Percentiles rank a stretch among this genome's conserved stretches.
Evolutionary conservation across 30 jellyfish, hydroid and myxozoan genomes (phyloP).

Genomic region (Aurelia sp.): DNA sequence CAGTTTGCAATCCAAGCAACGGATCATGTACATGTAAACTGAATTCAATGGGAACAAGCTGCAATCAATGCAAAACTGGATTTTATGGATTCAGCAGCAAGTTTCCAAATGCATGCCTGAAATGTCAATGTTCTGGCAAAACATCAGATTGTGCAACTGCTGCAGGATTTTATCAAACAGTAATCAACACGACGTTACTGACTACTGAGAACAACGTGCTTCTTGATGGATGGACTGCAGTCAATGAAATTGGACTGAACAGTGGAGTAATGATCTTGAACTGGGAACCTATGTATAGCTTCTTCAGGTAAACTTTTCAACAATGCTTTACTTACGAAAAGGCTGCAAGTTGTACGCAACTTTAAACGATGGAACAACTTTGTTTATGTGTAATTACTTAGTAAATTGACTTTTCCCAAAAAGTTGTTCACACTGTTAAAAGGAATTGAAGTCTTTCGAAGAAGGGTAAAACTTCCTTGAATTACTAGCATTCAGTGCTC

Average conservation of each 20-base stretch:
- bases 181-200: slow-evolving; percentile 61
- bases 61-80: slow-evolving; percentile 85
- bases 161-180: slow-evolving; percentile 62
- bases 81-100: slow-evolving; percentile 82
- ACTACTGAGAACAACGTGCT: slow-evolving; percentile 56
- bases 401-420: no score
- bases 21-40: slow-evolving; percentile 88
- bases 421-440: no score
- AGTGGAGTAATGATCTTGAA: slow-evolving; percentile 61
- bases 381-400: no score
- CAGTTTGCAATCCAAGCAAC: slow-evolving; percentile 74
- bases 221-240: slow-evolving; percentile 87
- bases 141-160: slow-evolving; percentile 84
- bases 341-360: no score
- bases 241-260: slow-evolving; percentile 54
- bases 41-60: slow-evolving; percentile 62
- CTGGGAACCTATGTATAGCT: slow-evolving; percentile 74
- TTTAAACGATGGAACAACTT: no score
- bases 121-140: slow-evolving; percentile 90
- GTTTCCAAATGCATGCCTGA: slow-evolving; percentile 80
- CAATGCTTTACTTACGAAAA: no score
- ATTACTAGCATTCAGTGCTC: no score
- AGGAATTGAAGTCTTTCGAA: no score
- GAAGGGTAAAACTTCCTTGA: no score
- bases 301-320: slow-evolving; percentile 28